A percentile compares a stretch with the other conserved stretches of the same genome.
These are phyloP conservation scores for Siniperca scherzeri DNA, from an alignment of 2,797 vertebrate species.

Conservation along the genomic window DNA sequence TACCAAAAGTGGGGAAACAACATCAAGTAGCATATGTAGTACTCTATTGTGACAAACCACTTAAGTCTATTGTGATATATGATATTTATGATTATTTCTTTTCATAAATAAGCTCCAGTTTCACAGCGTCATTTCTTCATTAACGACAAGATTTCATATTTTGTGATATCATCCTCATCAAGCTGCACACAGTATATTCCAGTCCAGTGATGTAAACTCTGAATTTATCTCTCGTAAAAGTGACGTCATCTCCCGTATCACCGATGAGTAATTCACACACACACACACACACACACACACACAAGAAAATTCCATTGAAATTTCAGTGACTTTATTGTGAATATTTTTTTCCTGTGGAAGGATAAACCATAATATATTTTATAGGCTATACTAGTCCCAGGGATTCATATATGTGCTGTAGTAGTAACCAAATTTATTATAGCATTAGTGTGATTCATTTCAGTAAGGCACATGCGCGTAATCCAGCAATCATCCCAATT, in stretches of 20 bases:
- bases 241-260: conserved; percentile 74
- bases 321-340: conserved; percentile 3
- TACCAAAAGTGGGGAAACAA: neutral
- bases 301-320: neutral
- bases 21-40: neutral
- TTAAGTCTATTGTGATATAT: neutral
- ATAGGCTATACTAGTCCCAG: neutral
- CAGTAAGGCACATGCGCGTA: conserved; percentile 34
- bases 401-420: conserved; percentile 26
- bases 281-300: neutral
- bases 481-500: conserved; percentile 56
- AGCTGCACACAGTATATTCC: conserved; percentile 1
- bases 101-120: neutral
- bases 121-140: neutral
- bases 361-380: neutral
- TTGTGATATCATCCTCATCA: neutral
- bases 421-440: conserved; percentile 11
- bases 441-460: conserved; percentile 49
- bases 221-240: conserved; percentile 32
- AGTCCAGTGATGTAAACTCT: conserved; percentile 42
- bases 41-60: neutral
- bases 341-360: conserved; percentile 1
- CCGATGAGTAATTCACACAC: conserved; percentile 52
- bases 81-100: neutral
- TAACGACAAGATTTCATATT: neutral